These are phyloP conservation scores for Papilio helenus DNA, from an alignment of 1,140 invertebrate genomes.

Conservation along the genomic window DNA sequence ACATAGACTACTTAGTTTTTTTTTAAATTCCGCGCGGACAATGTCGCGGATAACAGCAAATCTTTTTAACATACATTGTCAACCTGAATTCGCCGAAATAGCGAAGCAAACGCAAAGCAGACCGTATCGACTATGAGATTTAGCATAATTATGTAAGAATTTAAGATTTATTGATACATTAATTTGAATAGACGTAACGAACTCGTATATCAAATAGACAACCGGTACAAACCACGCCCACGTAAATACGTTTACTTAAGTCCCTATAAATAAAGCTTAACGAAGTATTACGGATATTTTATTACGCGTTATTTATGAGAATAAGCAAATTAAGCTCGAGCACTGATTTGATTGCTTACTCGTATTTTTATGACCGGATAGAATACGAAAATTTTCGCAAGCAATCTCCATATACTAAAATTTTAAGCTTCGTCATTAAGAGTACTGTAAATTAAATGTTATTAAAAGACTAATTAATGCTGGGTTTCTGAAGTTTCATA, in stretches of 20 bases:
- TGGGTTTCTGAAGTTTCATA: no score
- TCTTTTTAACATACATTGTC: no score
- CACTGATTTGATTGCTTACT: not conserved
- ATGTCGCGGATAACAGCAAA: no score
- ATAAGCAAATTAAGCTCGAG: not conserved
- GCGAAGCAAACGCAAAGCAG: no score
- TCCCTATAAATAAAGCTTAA: constrained; percentile 24
- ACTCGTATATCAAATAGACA: constrained; percentile 20
- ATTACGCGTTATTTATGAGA: constrained; percentile 5
- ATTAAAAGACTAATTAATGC: no score
- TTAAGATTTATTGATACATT: not conserved
- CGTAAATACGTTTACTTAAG: constrained; percentile 26
- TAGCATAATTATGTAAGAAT: not conserved
- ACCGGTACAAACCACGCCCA: not conserved
- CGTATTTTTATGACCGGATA: constrained; percentile 1
- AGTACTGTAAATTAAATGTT: no score
- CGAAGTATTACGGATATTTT: constrained; percentile 19
- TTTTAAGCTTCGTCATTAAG: no score
- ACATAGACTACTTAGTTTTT: no score
- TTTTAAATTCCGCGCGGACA: no score
- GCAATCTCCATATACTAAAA: not conserved
- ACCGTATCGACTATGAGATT: not conserved
- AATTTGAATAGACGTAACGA: not conserved
- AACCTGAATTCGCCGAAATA: no score
- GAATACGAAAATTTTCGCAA: not conserved